Evolutionary conservation across 2,113 vertebrate genomes (phyloP).

Genomic region (Callipepla californica): DNA sequence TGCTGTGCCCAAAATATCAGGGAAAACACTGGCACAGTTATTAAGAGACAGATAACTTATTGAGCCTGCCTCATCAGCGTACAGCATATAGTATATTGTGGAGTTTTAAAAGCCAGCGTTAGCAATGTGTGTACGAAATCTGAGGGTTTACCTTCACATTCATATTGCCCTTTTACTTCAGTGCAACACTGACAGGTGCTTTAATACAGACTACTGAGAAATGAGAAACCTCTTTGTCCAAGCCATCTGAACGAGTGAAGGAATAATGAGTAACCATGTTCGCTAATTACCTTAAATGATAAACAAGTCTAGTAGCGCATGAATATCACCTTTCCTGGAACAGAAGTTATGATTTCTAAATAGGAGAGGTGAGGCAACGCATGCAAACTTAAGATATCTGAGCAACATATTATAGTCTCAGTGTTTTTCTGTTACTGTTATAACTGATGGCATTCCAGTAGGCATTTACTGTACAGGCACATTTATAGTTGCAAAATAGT

Average conservation of each 20-base stretch:
- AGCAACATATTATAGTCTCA: background rate
- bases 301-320: conserved; percentile 22
- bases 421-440: background rate
- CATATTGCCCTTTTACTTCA: background rate
- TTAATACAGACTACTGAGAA: background rate
- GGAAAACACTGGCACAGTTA: background rate
- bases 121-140: background rate
- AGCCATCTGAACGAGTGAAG: background rate
- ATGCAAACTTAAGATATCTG: background rate
- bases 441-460: background rate
- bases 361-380: background rate
- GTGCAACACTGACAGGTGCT: background rate
- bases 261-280: background rate
- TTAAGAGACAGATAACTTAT: background rate
- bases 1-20: background rate
- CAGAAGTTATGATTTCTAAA: conserved; percentile 8
- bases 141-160: background rate
- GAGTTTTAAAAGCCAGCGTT: background rate
- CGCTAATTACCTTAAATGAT: background rate
- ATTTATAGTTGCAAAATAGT: conserved; percentile 6
- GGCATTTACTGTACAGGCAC: background rate
- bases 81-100: background rate
- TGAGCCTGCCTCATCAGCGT: background rate
- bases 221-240: background rate
- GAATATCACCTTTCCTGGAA: background rate